Conservation (phyloP, 2,888 invertebrate species). For the Odontocerum albicorne region DNA sequence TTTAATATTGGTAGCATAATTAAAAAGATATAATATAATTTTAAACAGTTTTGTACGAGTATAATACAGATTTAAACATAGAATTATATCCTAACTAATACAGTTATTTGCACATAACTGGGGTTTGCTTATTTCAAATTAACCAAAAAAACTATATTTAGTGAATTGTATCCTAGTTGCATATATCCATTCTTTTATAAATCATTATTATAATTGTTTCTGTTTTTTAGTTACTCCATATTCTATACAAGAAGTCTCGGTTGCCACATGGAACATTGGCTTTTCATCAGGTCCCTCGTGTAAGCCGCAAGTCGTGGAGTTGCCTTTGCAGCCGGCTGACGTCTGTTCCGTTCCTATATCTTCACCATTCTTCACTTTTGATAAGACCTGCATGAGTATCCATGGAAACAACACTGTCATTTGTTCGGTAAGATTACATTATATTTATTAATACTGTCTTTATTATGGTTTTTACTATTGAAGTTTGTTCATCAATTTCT, state of each 20-base stretch:
- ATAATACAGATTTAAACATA: no score
- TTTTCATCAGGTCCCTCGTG: constrained; percentile 43
- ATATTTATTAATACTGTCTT: background rate
- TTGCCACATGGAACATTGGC: constrained; percentile 22
- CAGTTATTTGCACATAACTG: no score
- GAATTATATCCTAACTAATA: no score
- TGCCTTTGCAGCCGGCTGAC: constrained; percentile 51
- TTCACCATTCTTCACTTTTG: constrained; percentile 44
- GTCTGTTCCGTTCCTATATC: constrained; percentile 50
- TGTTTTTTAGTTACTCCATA: constrained; percentile 15
- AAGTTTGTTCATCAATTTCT: no score
- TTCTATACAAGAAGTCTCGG: constrained; percentile 17
- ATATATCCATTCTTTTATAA: no score
- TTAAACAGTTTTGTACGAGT: no score
- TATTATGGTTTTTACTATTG: background rate
- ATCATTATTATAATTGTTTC: background rate
- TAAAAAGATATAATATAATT: no score
- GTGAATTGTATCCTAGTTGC: no score
- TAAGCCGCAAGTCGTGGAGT: constrained; percentile 53
- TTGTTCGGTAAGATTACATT: constrained; percentile 44
- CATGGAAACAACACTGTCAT: constrained; percentile 49
- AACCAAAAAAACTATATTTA: no score
- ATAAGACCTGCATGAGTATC: constrained; percentile 62
- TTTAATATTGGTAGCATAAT: no score
- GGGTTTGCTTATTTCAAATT: no score